Base-by-base conservation (phyloP, 30 jellyfish, hydroid and myxozoan genomes). In the Turritopsis rubra region DNA sequence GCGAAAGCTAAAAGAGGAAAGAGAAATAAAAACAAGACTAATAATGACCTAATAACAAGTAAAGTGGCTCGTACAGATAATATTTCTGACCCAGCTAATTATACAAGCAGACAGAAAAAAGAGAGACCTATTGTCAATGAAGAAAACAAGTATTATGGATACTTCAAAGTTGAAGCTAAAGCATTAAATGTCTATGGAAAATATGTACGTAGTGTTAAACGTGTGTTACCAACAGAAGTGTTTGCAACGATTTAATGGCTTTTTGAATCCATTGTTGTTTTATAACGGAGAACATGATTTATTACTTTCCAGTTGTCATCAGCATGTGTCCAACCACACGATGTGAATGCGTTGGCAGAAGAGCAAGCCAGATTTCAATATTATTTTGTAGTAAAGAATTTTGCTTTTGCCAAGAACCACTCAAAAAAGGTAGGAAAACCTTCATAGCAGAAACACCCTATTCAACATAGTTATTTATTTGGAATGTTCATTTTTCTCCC, bases 361-460 rank as follows among this genome's bases (percentile, higher is more conserved):
- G 77, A 68, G 77, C 77, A 68, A 68, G 28, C 77, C 9, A 23
- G 77, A 68, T 68, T 68, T 68, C 77, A 68, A 68, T 68, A 68
- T 19, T 68, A 68, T 27, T 68, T 68, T 27, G 28, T 27, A 23
- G 28, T 23, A 22, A 68, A 68, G 77, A 68, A 68, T 27, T 68
- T 68, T 68, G 77, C 77, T 8, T 68, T 68, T 68, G 77, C 77
- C 16, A 68, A 68, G 19, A 68, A 68, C 17, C 77, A 68, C 30
- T 9, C 77, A 19, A 68, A 68, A 27, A 68, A 68, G 77, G 77
- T 68, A 68, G 8, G 77, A 9, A 68, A n/a, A n/a, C n/a, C n/a
- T n/a, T n/a, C n/a, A n/a, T n/a, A n/a, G n/a, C n/a, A n/a, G n/a
- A n/a, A n/a, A n/a, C n/a, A n/a, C n/a, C n/a, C n/a, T n/a, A n/a